Evolutionary conservation across 1,140 invertebrate genomes (phyloP), one percentile per base, ranked within the genome.

Genomic region (Diabrotica undecimpunctata): DNA sequence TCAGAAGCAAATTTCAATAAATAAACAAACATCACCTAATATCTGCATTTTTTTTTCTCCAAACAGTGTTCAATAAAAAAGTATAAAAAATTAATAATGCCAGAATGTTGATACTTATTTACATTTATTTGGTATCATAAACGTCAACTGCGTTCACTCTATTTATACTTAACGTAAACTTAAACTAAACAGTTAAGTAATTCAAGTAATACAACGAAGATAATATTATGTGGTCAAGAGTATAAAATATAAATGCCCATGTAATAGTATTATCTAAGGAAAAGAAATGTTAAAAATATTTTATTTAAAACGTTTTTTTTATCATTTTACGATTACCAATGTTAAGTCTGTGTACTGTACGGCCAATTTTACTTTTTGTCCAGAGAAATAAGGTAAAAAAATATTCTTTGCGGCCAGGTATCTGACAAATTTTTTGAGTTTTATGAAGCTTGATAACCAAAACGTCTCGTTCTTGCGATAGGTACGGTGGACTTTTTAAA

Each of bases 11-110:
- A 46, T 46, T 6, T 8, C 8, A 46, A 8, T 10, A 46, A 46
- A 46, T 46, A 8, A 46, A 46, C n/a, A 46, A 46, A 46, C 41
- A 46, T 46, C 41, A 46, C 41, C n/a, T 46, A 46, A 10, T n/a
- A n/a, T 8, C 41, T 10, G n/a, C 41, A 46, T 46, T 10, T 46
- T 46, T 8, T 46, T 46, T 46, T 46, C 8, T n/a, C 8, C 41
- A 46, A 46, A n/a, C 8, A 10, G 41, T 46, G 41, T 46, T 46
- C n/a, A 46, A 46, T 46, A 46, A 46, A 46, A 46, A 46, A 46
- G 41, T 46, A 46, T n/a, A 46, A 46, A 46, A 46, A 46, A 46
- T 46, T 46, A 46, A 46, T 46, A 46, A 46, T 46, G 41, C 41
- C 41, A 46, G 41, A 46, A 46, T 6, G n/a, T n/a, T 46, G 41